phyloP scores from a whole-genome alignment of 2,797 vertebrate genomes.

The Anguilla pacifica region DNA sequence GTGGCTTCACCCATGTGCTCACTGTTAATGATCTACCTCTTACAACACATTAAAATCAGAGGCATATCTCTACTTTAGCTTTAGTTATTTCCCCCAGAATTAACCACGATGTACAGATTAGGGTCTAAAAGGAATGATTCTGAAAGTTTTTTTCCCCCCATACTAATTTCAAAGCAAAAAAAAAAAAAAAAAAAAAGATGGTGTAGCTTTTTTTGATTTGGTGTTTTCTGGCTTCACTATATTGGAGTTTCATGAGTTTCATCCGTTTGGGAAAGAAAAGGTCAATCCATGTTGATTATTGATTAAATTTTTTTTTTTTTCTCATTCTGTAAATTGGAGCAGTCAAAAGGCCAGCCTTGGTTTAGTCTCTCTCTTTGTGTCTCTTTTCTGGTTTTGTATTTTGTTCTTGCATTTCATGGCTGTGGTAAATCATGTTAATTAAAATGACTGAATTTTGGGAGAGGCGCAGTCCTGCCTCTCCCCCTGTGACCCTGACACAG shows the following conservation, averaged over 20 bases:
- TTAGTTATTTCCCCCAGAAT: constrained; percentile 72
- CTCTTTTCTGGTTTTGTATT: constrained; percentile 78
- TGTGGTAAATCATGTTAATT: constrained; percentile 86
- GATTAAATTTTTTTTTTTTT: constrained; percentile 29
- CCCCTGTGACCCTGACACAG: constrained; percentile 86
- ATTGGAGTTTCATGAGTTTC: constrained; percentile 70
- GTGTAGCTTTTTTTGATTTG: constrained; percentile 74
- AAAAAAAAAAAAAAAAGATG: constrained; percentile 73
- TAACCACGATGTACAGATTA: constrained; percentile 84
- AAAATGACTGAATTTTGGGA: constrained; percentile 81
- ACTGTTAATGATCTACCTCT: constrained; percentile 95
- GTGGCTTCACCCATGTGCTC: constrained; percentile 74
- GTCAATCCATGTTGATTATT: constrained; percentile 60
- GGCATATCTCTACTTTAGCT: constrained; percentile 86
- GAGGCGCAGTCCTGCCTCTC: constrained; percentile 81
- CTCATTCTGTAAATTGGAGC: constrained; percentile 68
- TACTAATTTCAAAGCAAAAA: constrained; percentile 81
- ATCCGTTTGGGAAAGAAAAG: constrained; percentile 77
- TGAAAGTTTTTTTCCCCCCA: constrained; percentile 73
- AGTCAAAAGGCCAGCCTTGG: constrained; percentile 71
- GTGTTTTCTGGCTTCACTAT: constrained; percentile 69
- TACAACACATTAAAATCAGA: constrained; percentile 92
- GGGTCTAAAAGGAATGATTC: constrained; percentile 76
- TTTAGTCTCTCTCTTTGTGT: constrained; percentile 78
- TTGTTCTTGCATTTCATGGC: constrained; percentile 81